phyloP scores from a whole-genome alignment of 1,140 invertebrate genomes.

The Lordiphosa clarofinis region DNA sequence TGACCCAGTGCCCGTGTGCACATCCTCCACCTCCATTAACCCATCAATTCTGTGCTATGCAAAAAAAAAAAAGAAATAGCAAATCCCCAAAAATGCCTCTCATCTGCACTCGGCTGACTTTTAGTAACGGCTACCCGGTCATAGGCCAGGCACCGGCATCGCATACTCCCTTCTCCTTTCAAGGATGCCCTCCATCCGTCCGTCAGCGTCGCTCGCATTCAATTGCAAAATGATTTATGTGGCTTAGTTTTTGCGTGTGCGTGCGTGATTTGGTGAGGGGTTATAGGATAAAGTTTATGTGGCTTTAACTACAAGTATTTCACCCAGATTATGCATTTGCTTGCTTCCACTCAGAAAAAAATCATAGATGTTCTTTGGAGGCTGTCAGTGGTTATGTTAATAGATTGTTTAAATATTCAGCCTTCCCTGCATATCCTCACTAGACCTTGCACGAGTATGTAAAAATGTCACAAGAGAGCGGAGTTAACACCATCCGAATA shows the following conservation, averaged over 20 bases:
- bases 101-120: slow-evolving; percentile 9
- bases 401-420: too few species aligned
- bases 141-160: not conserved
- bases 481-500: too few species aligned
- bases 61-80: not conserved
- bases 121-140: not conserved
- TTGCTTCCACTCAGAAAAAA: too few species aligned
- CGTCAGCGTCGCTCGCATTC: slow-evolving; percentile 34
- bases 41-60: slow-evolving; percentile 15
- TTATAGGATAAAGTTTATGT: not conserved
- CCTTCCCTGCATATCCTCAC: too few species aligned
- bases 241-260: slow-evolving; percentile 35
- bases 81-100: slow-evolving; percentile 1
- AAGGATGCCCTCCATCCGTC: slow-evolving; percentile 3
- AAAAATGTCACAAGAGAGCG: too few species aligned
- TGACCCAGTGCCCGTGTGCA: slow-evolving; percentile 12
- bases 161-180: not conserved
- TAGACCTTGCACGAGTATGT: too few species aligned
- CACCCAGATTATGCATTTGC: too few species aligned
- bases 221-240: slow-evolving; percentile 76
- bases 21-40: not conserved
- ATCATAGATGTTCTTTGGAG: too few species aligned
- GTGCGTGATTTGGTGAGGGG: slow-evolving; percentile 19
- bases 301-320: too few species aligned
- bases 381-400: too few species aligned